These are phyloP conservation scores for Agrilus mali DNA, from an alignment of 2,888 invertebrate genomes.

Conservation along the genomic window DNA sequence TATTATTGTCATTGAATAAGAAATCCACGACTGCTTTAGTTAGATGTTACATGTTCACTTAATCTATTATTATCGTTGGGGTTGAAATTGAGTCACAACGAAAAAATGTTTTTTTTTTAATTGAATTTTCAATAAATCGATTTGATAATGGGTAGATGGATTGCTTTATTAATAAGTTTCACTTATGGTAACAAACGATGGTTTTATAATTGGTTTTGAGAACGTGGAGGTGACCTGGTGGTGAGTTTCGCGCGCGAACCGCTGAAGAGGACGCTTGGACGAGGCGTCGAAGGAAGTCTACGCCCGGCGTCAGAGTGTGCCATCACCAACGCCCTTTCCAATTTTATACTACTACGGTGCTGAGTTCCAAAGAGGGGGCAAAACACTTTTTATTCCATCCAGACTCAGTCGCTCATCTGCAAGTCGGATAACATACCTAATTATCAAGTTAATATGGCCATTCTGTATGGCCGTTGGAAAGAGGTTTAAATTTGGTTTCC, in stretches of 20 bases:
- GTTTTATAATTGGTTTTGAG: constrained; percentile 4
- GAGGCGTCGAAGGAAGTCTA: constrained; percentile 20
- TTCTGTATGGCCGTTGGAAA: constrained; percentile 49
- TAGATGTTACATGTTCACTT: no score
- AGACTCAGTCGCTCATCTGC: constrained; percentile 66
- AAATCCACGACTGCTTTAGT: no score
- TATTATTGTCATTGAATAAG: no score
- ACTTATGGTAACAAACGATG: constrained; percentile 1
- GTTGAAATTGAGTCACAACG: no score
- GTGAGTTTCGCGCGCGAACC: constrained; percentile 18
- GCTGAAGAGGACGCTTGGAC: constrained; percentile 16
- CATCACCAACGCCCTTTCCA: constrained; percentile 36
- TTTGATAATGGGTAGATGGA: no score
- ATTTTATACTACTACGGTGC: constrained; percentile 35
- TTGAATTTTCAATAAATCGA: no score
- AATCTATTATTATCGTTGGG: no score
- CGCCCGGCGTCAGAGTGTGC: constrained; percentile 35
- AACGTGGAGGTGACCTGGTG: constrained; percentile 11
- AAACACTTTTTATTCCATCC: constrained; percentile 61
- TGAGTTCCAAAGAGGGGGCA: constrained; percentile 42
- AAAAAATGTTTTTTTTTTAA: no score
- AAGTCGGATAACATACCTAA: constrained; percentile 83
- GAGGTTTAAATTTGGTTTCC: constrained; percentile 37
- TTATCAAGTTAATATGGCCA: constrained; percentile 83
- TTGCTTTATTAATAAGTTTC: no score